Conservation (phyloP, 2,797 vertebrate genomes). For the Lindbergichthys nudifrons region DNA sequence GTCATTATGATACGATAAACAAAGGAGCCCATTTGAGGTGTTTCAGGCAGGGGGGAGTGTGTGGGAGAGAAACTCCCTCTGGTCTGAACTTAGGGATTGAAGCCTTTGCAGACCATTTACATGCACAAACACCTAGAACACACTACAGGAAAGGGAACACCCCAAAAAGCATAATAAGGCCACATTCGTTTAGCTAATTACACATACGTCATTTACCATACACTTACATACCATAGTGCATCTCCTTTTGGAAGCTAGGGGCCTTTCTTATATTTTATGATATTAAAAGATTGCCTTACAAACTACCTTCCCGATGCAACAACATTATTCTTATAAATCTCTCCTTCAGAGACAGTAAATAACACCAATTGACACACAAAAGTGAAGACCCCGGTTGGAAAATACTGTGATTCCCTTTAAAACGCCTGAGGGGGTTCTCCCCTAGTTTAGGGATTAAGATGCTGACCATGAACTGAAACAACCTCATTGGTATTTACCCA, state of each 20-base stretch:
- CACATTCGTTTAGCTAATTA: not conserved
- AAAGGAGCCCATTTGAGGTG: no score
- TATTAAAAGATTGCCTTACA: slow-evolving; percentile 9
- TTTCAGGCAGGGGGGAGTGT: no score
- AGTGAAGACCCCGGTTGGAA: not conserved
- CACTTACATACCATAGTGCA: not conserved
- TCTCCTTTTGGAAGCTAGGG: not conserved
- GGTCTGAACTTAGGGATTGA: no score
- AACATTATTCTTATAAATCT: not conserved
- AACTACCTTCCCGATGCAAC: not conserved
- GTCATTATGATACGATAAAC: no score
- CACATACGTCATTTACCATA: not conserved
- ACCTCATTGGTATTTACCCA: not conserved
- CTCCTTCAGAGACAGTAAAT: not conserved
- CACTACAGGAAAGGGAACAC: no score
- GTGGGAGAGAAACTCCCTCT: no score
- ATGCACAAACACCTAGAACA: no score
- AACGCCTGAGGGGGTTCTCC: not conserved
- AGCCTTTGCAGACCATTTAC: no score
- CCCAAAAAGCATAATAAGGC: no score
- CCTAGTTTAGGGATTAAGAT: not conserved
- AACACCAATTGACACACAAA: slow-evolving; percentile 4
- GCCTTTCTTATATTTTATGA: slow-evolving; percentile 1
- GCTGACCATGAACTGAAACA: not conserved
- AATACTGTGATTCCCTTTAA: not conserved